Evolutionary conservation across 1,140 invertebrate species (phyloP).

Genomic region (Pseudobourletiella spinata): DNA sequence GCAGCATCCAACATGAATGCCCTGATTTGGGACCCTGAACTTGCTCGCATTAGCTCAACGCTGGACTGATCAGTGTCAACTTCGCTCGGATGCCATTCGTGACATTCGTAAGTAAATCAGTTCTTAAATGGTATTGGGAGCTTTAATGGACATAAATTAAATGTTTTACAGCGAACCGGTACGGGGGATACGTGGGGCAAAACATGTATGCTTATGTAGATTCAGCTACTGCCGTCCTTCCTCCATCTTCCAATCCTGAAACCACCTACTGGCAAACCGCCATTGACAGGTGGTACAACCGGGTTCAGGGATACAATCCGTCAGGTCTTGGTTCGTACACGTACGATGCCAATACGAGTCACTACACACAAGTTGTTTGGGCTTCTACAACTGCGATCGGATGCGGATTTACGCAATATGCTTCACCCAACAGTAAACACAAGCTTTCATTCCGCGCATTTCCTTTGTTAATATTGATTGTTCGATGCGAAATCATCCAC

Average conservation of each 20-base stretch:
- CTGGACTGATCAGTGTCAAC: not conserved
- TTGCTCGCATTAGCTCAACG: not conserved
- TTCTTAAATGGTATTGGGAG: too few species aligned
- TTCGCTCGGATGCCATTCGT: not conserved
- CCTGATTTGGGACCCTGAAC: not conserved
- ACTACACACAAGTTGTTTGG: not conserved
- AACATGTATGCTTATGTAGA: not conserved
- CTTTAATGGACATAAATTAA: not conserved
- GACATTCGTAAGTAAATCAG: not conserved
- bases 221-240: not conserved
- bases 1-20: slow-evolving; percentile 10
- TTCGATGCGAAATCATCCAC: too few species aligned
- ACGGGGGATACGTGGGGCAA: not conserved
- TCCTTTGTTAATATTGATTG: too few species aligned
- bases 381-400: not conserved
- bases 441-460: too few species aligned
- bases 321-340: not conserved
- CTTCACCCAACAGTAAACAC: too few species aligned
- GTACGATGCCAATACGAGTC: not conserved
- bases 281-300: not conserved
- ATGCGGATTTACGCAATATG: too few species aligned
- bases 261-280: not conserved
- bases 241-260: not conserved
- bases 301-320: not conserved
- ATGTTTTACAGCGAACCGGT: too few species aligned